These are phyloP conservation scores for Nasonia longicornis DNA, from an alignment of 1,140 invertebrate genomes.

Conservation along the genomic window DNA sequence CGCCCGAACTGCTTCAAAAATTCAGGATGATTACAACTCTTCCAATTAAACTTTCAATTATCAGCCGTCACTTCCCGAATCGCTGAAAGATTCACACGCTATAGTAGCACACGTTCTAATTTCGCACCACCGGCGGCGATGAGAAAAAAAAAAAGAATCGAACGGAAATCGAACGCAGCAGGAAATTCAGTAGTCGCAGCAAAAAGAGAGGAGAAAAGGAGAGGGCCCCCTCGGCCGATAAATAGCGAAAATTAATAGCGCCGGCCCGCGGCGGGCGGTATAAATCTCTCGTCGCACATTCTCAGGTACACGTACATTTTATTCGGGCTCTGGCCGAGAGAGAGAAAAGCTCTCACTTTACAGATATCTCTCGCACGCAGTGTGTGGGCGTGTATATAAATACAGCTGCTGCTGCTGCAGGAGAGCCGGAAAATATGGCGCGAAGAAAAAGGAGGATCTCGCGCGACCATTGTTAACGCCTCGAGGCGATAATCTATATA, in stretches of 20 bases:
- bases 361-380: neutral
- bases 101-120: neutral
- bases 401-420: neutral
- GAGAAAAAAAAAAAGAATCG: no score
- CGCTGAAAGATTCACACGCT: no score
- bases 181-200: neutral
- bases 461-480: slow-evolving; percentile 52
- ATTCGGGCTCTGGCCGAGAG: neutral
- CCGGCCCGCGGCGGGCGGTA: neutral
- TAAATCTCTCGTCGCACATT: slow-evolving; percentile 5
- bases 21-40: no score
- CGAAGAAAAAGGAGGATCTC: slow-evolving; percentile 24
- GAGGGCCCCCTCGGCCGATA: neutral
- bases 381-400: neutral
- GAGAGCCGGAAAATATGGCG: slow-evolving; percentile 37
- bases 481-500: slow-evolving; percentile 53
- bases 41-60: no score
- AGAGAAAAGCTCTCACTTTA: neutral
- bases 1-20: no score
- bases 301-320: neutral
- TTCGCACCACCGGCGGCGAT: neutral
- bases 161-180: neutral
- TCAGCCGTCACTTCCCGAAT: no score
- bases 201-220: neutral
- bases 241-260: neutral